phyloP scores from a whole-genome alignment of 2,797 vertebrate genomes.

The Gambusia yucatana region DNA sequence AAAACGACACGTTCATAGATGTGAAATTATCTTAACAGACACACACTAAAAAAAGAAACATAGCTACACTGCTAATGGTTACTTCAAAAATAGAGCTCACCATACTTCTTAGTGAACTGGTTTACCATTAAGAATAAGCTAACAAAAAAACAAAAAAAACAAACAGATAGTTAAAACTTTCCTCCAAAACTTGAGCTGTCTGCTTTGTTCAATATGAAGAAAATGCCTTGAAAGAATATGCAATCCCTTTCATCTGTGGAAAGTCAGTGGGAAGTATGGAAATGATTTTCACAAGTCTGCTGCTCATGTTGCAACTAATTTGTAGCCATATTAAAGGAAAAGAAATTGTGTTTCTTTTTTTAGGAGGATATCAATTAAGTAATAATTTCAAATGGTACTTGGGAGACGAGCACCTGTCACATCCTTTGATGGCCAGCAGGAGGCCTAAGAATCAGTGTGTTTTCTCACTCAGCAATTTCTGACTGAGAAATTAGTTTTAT shows the following conservation, averaged over 20 bases:
- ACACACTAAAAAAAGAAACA: neutral
- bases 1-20: neutral
- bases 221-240: neutral
- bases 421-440: neutral
- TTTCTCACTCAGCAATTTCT: neutral
- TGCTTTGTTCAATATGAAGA: neutral
- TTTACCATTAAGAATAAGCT: neutral
- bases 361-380: neutral
- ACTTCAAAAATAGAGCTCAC: neutral
- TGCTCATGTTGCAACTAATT: neutral
- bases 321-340: neutral
- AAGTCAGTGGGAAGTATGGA: neutral
- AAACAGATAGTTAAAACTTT: neutral
- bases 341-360: neutral
- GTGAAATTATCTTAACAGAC: neutral
- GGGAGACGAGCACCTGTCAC: neutral
- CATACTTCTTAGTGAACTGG: neutral
- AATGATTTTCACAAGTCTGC: neutral
- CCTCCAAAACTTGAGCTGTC: neutral
- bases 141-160: neutral
- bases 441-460: neutral
- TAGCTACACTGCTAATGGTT: neutral
- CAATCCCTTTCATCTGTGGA: neutral
- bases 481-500: too few relatives aligned
- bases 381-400: neutral